A percentile compares a stretch with the other conserved stretches of the same genome.
Evolutionary conservation across 2,888 invertebrate genomes (phyloP).

Genomic region (Adineta ricciae): DNA sequence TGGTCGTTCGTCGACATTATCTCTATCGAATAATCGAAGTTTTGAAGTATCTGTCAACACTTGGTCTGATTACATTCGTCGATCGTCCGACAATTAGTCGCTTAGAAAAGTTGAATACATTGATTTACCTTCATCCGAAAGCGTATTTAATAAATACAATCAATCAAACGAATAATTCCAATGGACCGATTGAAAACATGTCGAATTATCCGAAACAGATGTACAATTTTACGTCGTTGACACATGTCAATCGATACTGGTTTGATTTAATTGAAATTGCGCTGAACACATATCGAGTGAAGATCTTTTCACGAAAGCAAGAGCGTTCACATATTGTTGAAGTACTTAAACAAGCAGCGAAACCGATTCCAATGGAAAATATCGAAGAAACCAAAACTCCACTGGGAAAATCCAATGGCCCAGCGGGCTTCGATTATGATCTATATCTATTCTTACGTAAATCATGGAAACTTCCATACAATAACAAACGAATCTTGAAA

Average conservation of each 20-base stretch:
- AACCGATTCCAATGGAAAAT: background rate
- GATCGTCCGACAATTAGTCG: slow-evolving; percentile 24
- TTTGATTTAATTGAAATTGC: slow-evolving; percentile 21
- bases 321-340: background rate
- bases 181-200: slow-evolving; percentile 9
- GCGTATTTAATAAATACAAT: slow-evolving; percentile 26
- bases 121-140: slow-evolving; percentile 29
- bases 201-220: background rate
- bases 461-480: slow-evolving; percentile 21
- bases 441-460: slow-evolving; percentile 10
- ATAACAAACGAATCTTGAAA: background rate
- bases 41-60: slow-evolving; percentile 24
- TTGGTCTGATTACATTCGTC: slow-evolving; percentile 29
- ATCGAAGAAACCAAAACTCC: background rate
- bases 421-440: slow-evolving; percentile 17
- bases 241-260: slow-evolving; percentile 12
- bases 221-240: background rate
- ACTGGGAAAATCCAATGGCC: background rate
- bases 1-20: slow-evolving; percentile 28
- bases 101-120: slow-evolving; percentile 13
- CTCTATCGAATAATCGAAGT: slow-evolving; percentile 22
- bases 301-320: slow-evolving; percentile 11
- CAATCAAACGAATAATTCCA: background rate
- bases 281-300: background rate
- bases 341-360: background rate